Evolutionary conservation across 2,113 vertebrate genomes (phyloP).

Genomic region (Neoarius graeffei): DNA sequence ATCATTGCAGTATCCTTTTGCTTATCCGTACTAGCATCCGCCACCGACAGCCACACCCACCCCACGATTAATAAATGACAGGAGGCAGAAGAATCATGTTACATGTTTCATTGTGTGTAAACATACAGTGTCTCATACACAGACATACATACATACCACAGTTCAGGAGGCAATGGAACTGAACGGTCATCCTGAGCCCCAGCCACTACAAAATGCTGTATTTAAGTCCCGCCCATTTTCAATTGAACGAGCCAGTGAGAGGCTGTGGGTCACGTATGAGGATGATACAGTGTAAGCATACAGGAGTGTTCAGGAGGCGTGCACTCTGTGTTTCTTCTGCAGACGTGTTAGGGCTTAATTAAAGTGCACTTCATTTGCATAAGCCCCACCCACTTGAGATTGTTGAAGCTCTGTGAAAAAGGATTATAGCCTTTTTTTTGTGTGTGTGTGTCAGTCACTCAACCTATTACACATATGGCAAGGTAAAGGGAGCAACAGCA

Average conservation of each 20-base stretch:
- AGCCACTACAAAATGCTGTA: not conserved
- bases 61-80: not conserved
- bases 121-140: slow-evolving; percentile 38
- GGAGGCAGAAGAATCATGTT: not conserved
- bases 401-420: too few relatives aligned
- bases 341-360: not conserved
- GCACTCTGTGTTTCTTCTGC: not conserved
- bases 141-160: slow-evolving; percentile 39
- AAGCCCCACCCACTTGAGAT: not conserved
- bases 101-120: slow-evolving; percentile 46
- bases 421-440: not conserved
- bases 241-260: not conserved
- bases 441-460: not conserved
- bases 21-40: not conserved
- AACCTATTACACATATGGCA: not conserved
- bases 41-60: not conserved
- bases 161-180: slow-evolving; percentile 31
- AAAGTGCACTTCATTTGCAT: slow-evolving; percentile 8
- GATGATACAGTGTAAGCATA: not conserved
- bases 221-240: not conserved
- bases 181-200: slow-evolving; percentile 6
- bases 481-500: not conserved
- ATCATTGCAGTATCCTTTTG: not conserved
- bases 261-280: not conserved
- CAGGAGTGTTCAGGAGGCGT: not conserved